Evolutionary conservation across 1,140 invertebrate genomes (phyloP).

Genomic region (Parapsyche elsis): DNA sequence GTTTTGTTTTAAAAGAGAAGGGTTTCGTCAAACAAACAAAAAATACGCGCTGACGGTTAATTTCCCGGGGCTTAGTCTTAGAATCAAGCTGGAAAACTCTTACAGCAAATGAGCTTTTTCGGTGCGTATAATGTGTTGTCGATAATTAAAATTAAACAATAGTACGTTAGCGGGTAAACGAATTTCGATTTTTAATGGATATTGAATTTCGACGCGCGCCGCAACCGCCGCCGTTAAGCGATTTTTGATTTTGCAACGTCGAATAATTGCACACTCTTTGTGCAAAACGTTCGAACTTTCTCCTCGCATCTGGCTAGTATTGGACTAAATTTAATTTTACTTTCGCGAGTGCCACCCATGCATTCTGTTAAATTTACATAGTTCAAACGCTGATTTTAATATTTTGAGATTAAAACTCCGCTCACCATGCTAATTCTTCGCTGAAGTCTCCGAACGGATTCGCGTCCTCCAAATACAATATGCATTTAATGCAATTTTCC

Average conservation of each 20-base stretch:
- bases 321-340: slow-evolving; percentile 9
- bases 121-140: neutral
- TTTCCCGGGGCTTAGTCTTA: neutral
- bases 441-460: neutral
- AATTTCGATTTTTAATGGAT: neutral
- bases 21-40: neutral
- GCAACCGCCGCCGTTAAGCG: neutral
- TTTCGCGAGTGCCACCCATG: neutral
- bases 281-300: no score
- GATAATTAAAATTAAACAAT: slow-evolving; percentile 48
- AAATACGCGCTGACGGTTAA: neutral
- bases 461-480: no score
- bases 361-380: neutral
- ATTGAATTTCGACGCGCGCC: neutral
- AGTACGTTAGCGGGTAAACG: slow-evolving; percentile 38
- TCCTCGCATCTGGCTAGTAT: neutral
- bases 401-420: neutral
- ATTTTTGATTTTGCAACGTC: neutral
- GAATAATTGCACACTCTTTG: neutral
- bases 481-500: no score
- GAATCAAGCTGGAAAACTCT: no score
- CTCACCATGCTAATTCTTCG: neutral
- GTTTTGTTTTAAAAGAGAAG: slow-evolving; percentile 30
- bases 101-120: neutral
- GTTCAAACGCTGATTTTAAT: neutral